Evolutionary conservation across 2,113 vertebrate species (phyloP).

Genomic region (Chaenocephalus aceratus): DNA sequence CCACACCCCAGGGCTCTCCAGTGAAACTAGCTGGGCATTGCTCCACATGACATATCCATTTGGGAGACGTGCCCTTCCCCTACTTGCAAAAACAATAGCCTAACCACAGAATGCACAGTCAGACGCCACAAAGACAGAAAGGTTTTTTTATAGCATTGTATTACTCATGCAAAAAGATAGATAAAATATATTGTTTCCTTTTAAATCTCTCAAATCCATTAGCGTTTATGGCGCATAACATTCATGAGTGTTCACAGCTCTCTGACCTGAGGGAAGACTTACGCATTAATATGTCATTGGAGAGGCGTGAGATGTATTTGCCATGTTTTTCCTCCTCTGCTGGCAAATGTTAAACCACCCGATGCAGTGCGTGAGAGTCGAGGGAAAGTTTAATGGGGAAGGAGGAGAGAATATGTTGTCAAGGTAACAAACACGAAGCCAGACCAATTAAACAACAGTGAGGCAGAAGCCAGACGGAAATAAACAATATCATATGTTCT

Average conservation of each 20-base stretch:
- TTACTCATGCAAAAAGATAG: background rate
- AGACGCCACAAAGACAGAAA: slow-evolving; percentile 7
- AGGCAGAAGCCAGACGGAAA: slow-evolving; percentile 14
- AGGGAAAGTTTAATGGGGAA: slow-evolving; percentile 16
- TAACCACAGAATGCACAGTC: slow-evolving; percentile 36
- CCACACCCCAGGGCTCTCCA: slow-evolving; percentile 46
- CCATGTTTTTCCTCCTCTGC: slow-evolving; percentile 25
- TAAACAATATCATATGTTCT: background rate
- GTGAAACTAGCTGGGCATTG: slow-evolving; percentile 59
- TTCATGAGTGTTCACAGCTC: slow-evolving; percentile 55
- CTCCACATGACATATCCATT: slow-evolving; percentile 72
- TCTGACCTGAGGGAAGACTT: slow-evolving; percentile 56
- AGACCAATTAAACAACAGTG: slow-evolving; percentile 43
- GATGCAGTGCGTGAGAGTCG: background rate
- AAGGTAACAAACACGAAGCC: slow-evolving; percentile 45
- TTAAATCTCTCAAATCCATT: slow-evolving; percentile 32
- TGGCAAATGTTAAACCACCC: slow-evolving; percentile 34
- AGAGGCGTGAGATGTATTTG: slow-evolving; percentile 42
- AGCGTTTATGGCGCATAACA: slow-evolving; percentile 45
- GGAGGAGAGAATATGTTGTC: slow-evolving; percentile 38
- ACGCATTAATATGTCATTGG: slow-evolving; percentile 56
- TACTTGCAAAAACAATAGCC: slow-evolving; percentile 50
- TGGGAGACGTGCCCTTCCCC: slow-evolving; percentile 56
- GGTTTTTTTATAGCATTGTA: background rate
- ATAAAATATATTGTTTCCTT: background rate